Conservation (phyloP, 2,113 vertebrate genomes). For the Xiphophorus hellerii region DNA sequence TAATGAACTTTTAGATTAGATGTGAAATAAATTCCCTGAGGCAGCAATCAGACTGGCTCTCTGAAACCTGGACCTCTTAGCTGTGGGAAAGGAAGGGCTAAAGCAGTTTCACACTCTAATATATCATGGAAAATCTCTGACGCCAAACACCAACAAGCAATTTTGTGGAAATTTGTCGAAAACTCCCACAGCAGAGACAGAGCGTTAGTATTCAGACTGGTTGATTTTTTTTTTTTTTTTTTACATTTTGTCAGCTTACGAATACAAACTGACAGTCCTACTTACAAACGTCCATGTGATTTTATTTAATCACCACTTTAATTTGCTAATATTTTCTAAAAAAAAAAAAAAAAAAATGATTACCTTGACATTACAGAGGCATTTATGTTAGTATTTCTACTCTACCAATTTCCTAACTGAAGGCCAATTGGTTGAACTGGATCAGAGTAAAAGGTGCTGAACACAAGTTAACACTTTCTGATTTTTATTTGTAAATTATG, state of each 20-base stretch:
- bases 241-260: not conserved
- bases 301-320: not conserved
- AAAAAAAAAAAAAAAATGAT: too few species aligned
- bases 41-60: constrained; percentile 59
- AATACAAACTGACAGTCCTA: not conserved
- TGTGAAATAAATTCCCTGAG: constrained; percentile 67
- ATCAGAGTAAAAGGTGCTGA: too few species aligned
- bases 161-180: constrained; percentile 33
- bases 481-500: too few species aligned
- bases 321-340: not conserved
- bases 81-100: constrained; percentile 31
- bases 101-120: constrained; percentile 52
- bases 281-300: not conserved
- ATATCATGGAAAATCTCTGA: constrained; percentile 58
- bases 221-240: not conserved
- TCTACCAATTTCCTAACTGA: too few species aligned
- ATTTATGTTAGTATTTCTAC: too few species aligned
- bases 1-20: constrained; percentile 78
- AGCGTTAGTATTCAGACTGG: not conserved
- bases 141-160: constrained; percentile 35
- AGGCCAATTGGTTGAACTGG: too few species aligned
- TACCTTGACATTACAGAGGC: too few species aligned
- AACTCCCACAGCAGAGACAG: not conserved
- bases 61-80: constrained; percentile 53
- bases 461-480: too few species aligned